phyloP scores from a whole-genome alignment of 2,113 vertebrate genomes.

The Platysternon megacephalum region DNA sequence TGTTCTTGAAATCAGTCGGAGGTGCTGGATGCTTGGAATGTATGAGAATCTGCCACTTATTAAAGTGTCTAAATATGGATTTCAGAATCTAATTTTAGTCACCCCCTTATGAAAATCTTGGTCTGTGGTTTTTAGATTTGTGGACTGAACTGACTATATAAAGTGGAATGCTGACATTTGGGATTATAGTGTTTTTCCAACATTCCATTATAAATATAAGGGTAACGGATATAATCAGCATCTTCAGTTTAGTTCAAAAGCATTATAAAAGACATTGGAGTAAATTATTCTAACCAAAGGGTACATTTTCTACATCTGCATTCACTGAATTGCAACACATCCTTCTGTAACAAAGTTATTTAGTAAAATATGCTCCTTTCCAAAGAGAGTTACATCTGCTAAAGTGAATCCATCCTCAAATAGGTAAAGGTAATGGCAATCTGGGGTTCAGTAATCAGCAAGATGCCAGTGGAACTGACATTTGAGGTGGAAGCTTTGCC shows the following conservation, averaged over 20 bases:
- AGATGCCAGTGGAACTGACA: neutral
- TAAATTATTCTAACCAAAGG: neutral
- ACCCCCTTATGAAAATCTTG: neutral
- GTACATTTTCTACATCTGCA: neutral
- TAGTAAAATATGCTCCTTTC: neutral
- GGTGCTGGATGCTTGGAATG: neutral
- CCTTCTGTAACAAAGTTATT: neutral
- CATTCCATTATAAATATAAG: neutral
- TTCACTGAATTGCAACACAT: neutral
- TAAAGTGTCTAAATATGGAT: neutral
- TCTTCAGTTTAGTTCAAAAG: neutral
- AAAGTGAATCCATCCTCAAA: neutral
- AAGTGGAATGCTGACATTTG: neutral
- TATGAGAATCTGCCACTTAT: neutral
- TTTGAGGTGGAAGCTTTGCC: neutral
- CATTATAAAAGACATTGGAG: neutral
- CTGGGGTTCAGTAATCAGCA: neutral
- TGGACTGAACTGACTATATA: neutral
- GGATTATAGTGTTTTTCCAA: neutral
- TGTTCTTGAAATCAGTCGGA: neutral
- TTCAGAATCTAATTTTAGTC: neutral
- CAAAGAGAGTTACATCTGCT: fast-evolving
- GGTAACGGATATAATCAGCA: neutral
- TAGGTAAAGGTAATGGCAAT: neutral
- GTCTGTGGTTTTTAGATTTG: neutral